Base-by-base conservation (phyloP, 1,140 invertebrate genomes). In the Cydia strobilella region DNA sequence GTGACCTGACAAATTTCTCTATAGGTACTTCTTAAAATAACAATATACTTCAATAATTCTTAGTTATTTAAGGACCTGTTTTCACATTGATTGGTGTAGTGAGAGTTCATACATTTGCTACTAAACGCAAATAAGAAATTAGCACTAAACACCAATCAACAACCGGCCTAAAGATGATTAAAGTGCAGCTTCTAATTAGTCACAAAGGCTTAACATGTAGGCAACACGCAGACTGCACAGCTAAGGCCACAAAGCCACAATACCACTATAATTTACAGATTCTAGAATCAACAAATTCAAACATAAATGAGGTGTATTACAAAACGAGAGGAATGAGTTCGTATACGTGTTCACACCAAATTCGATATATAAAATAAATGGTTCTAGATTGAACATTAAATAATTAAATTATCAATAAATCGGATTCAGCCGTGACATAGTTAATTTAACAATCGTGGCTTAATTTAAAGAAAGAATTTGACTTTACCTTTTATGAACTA, bases 191-290 rank as follows among this genome's bases (percentile, higher is more conserved):
- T 51, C 42, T 54, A 39, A 73, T 73, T 73, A 73, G 72, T 73
- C 72, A 73, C 72, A 73, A 73, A 73, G 72, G 42, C 48, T 73
- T 73, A 39, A 73, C 72, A 73, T 73, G 20, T 73, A 73, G 72
- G 72, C 42, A 73, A 73, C 42, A 23, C 42, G 42, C 23, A 69
- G 13, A 27, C n/a, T n/a, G n/a, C 39, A 35, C 23, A 20, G 15
- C 27, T 69, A 69, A 69, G 65, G 65, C 35, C n/a, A 12, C n/a
- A 69, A 69, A 35, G 65, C 35, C n/a, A 12, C n/a, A 31, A 35
- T 39, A 15, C 27, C 72, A 48, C 25, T 48, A 23, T 73, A 51
- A 69, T 69, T 69, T 69, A 39, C 27, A 9, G 31, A 69, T 39
- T 35, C 31, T 35, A 35, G 65, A 69, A 69, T 69, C n/a, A 42